Percentiles rank a stretch among this genome's conserved stretches.
phyloP scores from a whole-genome alignment of 2,888 invertebrate species.

The Campoletis raptor region DNA sequence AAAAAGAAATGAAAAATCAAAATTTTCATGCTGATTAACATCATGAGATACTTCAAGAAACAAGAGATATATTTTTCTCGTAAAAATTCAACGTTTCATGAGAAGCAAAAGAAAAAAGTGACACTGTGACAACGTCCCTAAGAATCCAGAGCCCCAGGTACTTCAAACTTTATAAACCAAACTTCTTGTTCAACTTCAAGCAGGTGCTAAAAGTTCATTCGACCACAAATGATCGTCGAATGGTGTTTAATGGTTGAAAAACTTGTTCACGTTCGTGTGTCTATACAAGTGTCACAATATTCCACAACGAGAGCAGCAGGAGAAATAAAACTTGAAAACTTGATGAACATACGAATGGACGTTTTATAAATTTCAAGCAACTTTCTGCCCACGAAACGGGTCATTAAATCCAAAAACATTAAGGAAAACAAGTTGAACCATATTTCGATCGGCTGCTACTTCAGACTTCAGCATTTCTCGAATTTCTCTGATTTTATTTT shows the following conservation, averaged over 20 bases:
- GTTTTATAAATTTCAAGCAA: neutral
- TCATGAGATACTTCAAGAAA: neutral
- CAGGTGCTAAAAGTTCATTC: neutral
- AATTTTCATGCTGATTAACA: neutral
- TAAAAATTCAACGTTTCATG: neutral
- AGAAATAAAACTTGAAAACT: neutral
- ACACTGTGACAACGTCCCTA: neutral
- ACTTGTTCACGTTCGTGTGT: neutral
- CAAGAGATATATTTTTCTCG: neutral
- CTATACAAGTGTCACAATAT: slow-evolving; percentile 36
- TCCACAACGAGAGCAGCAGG: slow-evolving; percentile 26
- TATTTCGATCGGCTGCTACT: no score
- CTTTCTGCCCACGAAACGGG: no score
- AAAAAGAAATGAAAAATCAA: neutral
- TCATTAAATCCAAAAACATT: no score
- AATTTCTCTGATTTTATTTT: no score
- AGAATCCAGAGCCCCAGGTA: neutral
- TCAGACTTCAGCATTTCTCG: no score
- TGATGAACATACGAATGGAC: no score
- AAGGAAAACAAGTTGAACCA: no score
- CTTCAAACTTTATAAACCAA: neutral
- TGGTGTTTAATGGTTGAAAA: neutral
- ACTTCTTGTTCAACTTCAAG: neutral
- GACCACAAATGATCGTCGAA: neutral
- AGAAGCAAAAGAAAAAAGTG: neutral